Conservation (phyloP, 2,888 invertebrate genomes). For the Diaperis boleti region DNA sequence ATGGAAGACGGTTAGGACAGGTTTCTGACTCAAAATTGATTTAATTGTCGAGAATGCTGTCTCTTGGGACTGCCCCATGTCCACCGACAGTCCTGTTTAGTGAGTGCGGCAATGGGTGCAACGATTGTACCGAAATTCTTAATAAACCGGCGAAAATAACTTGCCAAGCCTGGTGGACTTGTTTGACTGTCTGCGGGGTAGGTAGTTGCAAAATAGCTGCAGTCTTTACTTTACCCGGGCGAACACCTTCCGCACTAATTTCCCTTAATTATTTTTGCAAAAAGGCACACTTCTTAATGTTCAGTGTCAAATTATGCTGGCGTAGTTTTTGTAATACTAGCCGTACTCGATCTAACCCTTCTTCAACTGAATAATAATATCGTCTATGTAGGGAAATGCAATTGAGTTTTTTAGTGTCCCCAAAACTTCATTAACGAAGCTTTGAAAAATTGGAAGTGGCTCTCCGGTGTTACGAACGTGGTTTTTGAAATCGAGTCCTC, state of each 20-base stretch:
- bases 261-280: slow-evolving; percentile 40
- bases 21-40: slow-evolving; percentile 37
- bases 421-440: background rate
- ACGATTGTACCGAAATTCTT: slow-evolving; percentile 47
- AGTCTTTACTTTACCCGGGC: slow-evolving; percentile 43
- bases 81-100: slow-evolving; percentile 44
- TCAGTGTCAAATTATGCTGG: slow-evolving; percentile 41
- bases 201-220: slow-evolving; percentile 6
- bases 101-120: slow-evolving; percentile 46
- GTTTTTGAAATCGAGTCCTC: background rate
- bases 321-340: slow-evolving; percentile 30
- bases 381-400: background rate
- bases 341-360: slow-evolving; percentile 34
- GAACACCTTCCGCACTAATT: slow-evolving; percentile 42
- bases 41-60: slow-evolving; percentile 46
- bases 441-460: slow-evolving; percentile 2
- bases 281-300: slow-evolving; percentile 45
- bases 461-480: too few relatives aligned
- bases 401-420: background rate
- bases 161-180: slow-evolving; percentile 45
- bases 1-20: slow-evolving; percentile 45
- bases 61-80: slow-evolving; percentile 44
- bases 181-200: background rate
- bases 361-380: slow-evolving; percentile 1
- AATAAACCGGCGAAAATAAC: slow-evolving; percentile 54